These are phyloP conservation scores for Nymphalis urticae DNA, from an alignment of 2,888 invertebrate species.

Conservation along the genomic window DNA sequence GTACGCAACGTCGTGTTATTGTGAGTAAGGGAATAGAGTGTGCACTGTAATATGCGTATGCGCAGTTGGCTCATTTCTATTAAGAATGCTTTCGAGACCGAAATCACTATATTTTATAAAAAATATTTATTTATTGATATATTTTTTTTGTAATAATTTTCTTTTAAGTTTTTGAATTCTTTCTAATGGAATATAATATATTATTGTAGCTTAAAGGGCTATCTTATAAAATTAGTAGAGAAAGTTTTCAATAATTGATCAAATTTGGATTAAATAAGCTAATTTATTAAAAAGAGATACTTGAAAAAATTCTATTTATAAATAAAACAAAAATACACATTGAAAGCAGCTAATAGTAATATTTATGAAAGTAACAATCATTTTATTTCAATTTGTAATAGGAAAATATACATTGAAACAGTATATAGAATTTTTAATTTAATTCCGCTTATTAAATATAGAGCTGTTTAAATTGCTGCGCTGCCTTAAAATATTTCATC, in stretches of 20 bases:
- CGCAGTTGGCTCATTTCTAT: too few species aligned
- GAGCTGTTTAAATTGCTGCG: constrained; percentile 8
- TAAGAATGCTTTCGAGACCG: too few species aligned
- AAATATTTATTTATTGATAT: too few species aligned
- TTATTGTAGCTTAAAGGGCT: constrained; percentile 10
- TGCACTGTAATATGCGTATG: too few species aligned
- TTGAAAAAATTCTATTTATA: background rate
- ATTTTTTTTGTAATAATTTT: too few species aligned
- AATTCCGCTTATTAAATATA: constrained; percentile 8
- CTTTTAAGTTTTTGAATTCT: too few species aligned
- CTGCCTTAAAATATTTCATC: background rate
- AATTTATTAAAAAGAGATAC: constrained; percentile 7
- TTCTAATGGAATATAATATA: constrained; percentile 3
- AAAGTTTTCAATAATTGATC: constrained; percentile 5
- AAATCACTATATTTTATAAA: too few species aligned
- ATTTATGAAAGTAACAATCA: constrained; percentile 10
- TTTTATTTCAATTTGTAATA: constrained; percentile 18
- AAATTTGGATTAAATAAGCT: constrained; percentile 7
- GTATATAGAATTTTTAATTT: constrained; percentile 8
- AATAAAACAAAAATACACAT: constrained; percentile 7
- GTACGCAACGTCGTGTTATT: too few species aligned
- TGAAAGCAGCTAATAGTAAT: constrained; percentile 12
- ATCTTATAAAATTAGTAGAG: constrained; percentile 8
- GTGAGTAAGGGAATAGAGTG: too few species aligned
- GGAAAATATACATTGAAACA: constrained; percentile 5